Conservation (phyloP, 2,888 invertebrate species). For the Auanema sp. region DNA sequence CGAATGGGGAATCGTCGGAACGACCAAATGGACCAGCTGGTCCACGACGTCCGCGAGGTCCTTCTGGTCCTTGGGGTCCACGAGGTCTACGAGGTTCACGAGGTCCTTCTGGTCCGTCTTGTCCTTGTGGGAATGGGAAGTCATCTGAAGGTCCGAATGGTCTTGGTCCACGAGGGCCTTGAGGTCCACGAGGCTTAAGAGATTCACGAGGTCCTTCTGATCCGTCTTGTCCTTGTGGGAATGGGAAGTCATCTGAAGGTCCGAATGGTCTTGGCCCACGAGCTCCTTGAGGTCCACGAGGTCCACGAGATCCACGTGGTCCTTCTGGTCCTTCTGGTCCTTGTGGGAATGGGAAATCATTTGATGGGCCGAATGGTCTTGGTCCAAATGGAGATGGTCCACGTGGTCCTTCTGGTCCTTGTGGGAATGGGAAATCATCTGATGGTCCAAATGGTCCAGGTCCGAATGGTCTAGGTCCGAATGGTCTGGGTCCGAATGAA, state of each 20-base stretch:
- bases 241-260: constrained; percentile 12
- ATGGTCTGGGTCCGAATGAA: background rate
- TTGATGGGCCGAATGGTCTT: background rate
- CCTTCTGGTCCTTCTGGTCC: no score
- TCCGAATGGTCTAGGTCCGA: constrained; percentile 9
- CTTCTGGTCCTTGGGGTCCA: constrained; percentile 14
- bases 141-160: constrained; percentile 8
- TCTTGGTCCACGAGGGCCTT: constrained; percentile 12
- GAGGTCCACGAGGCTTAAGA: background rate
- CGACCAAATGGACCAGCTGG: background rate
- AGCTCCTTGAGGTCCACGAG: no score
- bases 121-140: constrained; percentile 5
- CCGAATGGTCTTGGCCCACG: constrained; percentile 4
- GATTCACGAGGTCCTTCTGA: background rate
- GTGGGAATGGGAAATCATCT: constrained; percentile 2
- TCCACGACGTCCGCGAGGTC: constrained; percentile 22
- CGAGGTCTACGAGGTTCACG: background rate
- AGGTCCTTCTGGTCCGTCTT: background rate
- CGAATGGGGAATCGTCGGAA: background rate
- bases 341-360: constrained; percentile 10
- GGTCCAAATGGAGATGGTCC: no score
- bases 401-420: no score
- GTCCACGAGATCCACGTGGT: no score
- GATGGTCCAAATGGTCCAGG: constrained; percentile 16
- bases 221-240: constrained; percentile 2